These are phyloP conservation scores for Tipula helvola DNA, from an alignment of 2,888 invertebrate genomes.

Conservation along the genomic window DNA sequence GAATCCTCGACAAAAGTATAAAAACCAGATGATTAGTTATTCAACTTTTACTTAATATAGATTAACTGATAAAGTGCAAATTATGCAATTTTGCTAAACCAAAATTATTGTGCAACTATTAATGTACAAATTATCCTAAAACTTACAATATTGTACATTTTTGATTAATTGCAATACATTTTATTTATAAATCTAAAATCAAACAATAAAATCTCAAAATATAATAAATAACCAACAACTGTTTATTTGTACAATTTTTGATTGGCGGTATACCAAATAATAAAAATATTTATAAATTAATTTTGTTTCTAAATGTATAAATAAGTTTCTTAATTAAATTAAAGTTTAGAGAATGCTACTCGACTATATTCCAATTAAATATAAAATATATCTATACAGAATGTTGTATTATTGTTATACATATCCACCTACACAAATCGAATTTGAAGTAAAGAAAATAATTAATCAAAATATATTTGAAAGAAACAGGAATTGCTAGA, in stretches of 20 bases:
- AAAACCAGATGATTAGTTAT: no score
- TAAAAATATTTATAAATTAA: no score
- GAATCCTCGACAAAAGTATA: no score
- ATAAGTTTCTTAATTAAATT: neutral
- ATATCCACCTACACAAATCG: neutral
- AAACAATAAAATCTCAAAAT: neutral
- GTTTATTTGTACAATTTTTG: neutral
- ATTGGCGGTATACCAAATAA: neutral
- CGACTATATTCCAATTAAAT: neutral
- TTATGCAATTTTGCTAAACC: neutral
- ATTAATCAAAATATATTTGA: neutral
- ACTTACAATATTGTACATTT: neutral
- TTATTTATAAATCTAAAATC: neutral
- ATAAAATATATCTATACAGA: neutral
- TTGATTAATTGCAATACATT: neutral
- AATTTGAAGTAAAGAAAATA: neutral
- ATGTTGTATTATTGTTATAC: neutral
- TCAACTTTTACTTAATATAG: neutral
- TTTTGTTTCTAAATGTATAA: no score
- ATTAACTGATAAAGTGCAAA: neutral
- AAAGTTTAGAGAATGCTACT: neutral
- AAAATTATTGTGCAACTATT: neutral
- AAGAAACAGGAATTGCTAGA: neutral
- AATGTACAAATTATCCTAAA: neutral
- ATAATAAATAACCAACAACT: neutral